Percentiles rank a stretch among this genome's conserved stretches.
Evolutionary conservation across 2,113 vertebrate genomes (phyloP).

Genomic region (Pangasianodon gigas): DNA sequence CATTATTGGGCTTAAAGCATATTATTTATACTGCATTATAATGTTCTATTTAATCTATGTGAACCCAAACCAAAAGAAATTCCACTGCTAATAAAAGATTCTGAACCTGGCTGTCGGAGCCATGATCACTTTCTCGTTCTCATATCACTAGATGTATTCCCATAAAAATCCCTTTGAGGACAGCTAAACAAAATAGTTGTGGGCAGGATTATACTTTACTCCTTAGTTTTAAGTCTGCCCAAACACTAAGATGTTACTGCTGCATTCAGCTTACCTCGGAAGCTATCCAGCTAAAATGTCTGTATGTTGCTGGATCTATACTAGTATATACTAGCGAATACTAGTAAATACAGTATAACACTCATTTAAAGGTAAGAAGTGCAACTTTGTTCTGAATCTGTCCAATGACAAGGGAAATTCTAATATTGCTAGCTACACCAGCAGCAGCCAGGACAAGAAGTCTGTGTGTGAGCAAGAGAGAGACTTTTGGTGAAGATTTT

Average conservation of each 20-base stretch:
- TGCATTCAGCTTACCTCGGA: neutral
- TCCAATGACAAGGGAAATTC: neutral
- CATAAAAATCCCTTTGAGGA: neutral
- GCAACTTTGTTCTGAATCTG: neutral
- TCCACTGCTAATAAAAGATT: neutral
- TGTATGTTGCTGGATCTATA: neutral
- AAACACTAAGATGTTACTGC: neutral
- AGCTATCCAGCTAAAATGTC: neutral
- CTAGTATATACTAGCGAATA: neutral
- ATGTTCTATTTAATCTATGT: neutral
- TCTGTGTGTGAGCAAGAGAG: neutral
- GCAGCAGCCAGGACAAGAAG: neutral
- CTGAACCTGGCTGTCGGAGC: neutral
- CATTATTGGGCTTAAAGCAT: neutral
- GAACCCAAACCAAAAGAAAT: neutral
- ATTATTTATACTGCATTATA: neutral
- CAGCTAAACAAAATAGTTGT: neutral
- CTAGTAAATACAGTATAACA: neutral
- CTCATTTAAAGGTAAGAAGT: neutral
- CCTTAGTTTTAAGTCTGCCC: neutral
- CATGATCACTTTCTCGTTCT: neutral
- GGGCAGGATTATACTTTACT: neutral
- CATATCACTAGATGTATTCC: neutral
- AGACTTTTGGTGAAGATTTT: neutral
- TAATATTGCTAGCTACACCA: neutral